Conservation (phyloP, 2,113 vertebrate genomes). For the Pollimyrus isidori region DNA sequence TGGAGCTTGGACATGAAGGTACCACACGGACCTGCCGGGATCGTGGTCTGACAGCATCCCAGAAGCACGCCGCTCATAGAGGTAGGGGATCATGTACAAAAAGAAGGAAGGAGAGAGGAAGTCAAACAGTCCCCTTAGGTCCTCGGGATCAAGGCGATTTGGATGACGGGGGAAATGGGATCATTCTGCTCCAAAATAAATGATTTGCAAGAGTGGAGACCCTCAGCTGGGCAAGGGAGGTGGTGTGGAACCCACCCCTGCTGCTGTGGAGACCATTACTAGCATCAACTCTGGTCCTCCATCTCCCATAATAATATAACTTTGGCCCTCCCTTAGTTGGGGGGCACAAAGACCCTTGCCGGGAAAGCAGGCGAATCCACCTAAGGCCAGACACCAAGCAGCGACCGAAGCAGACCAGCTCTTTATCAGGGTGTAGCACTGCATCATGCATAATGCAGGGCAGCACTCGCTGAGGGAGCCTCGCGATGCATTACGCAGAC, state of each 20-base stretch:
- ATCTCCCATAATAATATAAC: slow-evolving; percentile 6
- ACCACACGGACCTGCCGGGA: neutral
- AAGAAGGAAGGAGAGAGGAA: neutral
- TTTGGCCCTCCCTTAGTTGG: neutral
- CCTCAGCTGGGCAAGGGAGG: slow-evolving; percentile 23
- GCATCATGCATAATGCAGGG: slow-evolving; percentile 39
- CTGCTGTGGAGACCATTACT: slow-evolving; percentile 21
- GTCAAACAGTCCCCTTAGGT: neutral
- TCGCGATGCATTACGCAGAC: slow-evolving; percentile 33
- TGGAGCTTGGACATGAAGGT: neutral
- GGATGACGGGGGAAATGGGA: neutral
- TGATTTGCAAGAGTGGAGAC: slow-evolving; percentile 10
- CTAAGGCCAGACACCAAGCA: slow-evolving; percentile 6
- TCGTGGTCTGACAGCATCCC: neutral
- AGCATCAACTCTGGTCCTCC: slow-evolving; percentile 3
- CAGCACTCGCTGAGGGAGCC: slow-evolving; percentile 26
- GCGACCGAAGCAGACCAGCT: slow-evolving; percentile 17
- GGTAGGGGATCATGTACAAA: neutral
- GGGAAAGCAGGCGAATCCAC: neutral
- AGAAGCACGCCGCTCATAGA: slow-evolving; percentile 3
- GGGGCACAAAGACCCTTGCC: neutral
- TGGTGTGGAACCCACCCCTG: slow-evolving; percentile 33
- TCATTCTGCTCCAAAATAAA: slow-evolving; percentile 6
- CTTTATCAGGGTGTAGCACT: slow-evolving; percentile 29
- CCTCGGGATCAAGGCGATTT: neutral